Conservation (phyloP, 2,888 invertebrate genomes). For the Melangyna quadrimaculata region DNA sequence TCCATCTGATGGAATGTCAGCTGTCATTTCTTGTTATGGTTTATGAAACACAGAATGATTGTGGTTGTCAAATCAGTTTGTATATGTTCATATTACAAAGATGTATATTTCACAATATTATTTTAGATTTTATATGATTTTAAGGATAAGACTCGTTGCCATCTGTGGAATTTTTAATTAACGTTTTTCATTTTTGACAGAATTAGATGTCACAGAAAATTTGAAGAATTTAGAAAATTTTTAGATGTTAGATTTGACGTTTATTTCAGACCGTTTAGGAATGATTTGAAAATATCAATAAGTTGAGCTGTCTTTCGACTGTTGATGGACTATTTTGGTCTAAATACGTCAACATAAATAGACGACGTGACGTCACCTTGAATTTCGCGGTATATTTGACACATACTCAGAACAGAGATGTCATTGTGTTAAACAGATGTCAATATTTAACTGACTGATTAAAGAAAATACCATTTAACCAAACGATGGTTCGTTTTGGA, state of each 20-base stretch:
- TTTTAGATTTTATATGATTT: background rate
- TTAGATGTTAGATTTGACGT: background rate
- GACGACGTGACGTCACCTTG: background rate
- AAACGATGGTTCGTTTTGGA: too few relatives aligned
- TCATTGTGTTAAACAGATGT: background rate
- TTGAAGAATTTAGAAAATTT: background rate
- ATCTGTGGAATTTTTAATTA: conserved; percentile 13
- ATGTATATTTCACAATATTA: background rate
- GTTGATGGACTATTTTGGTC: background rate
- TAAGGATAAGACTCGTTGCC: background rate
- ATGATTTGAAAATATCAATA: background rate
- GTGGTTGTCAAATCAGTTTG: conserved; percentile 1
- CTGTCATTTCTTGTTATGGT: conserved; percentile 20
- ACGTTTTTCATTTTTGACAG: background rate
- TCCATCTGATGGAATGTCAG: conserved; percentile 22
- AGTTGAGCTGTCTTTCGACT: background rate
- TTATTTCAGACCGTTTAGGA: background rate
- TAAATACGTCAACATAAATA: background rate
- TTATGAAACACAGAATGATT: background rate
- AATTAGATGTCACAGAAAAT: background rate
- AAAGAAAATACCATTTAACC: too few relatives aligned
- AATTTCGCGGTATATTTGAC: too few relatives aligned
- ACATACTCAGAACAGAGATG: background rate
- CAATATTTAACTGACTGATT: background rate
- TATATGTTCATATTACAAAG: too few relatives aligned